Percentiles rank a stretch among this genome's conserved stretches.
Evolutionary conservation across 2,113 vertebrate genomes (phyloP).

Genomic region (Crotophaga sulcirostris): DNA sequence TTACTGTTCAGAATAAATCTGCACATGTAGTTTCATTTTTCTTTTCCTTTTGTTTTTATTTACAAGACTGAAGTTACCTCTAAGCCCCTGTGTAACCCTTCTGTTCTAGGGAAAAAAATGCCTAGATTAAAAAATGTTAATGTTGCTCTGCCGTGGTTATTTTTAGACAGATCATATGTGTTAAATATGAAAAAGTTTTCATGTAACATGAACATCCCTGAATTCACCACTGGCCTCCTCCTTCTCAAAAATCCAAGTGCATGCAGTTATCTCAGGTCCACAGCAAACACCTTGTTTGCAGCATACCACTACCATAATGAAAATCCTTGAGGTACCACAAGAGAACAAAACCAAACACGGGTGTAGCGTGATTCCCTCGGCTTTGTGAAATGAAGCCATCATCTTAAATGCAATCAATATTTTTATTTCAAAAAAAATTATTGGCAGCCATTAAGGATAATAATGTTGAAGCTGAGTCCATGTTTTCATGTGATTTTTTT

Average conservation of each 20-base stretch:
- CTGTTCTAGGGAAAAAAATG: not conserved
- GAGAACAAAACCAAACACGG: not conserved
- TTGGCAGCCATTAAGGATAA: not conserved
- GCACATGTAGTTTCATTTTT: not conserved
- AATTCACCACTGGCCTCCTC: not conserved
- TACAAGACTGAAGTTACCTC: not conserved
- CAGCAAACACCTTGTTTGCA: not conserved
- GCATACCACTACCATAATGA: not conserved
- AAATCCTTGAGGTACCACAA: not conserved
- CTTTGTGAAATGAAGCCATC: not conserved
- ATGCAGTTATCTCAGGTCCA: not conserved
- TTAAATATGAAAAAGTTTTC: not conserved
- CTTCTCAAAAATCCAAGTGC: not conserved
- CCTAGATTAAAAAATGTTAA: not conserved
- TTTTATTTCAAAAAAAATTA: not conserved
- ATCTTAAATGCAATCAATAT: not conserved
- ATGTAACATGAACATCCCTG: not conserved
- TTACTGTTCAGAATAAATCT: conserved; percentile 34
- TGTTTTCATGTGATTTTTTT: not conserved
- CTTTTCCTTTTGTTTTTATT: not conserved
- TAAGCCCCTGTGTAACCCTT: not conserved
- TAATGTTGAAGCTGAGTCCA: not conserved
- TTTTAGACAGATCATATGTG: not conserved
- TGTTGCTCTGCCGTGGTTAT: not conserved
- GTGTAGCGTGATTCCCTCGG: not conserved